Evolutionary conservation across 1,140 invertebrate genomes (phyloP), one percentile per base, ranked within the genome.

Genomic region (Tenebrio molitor): DNA sequence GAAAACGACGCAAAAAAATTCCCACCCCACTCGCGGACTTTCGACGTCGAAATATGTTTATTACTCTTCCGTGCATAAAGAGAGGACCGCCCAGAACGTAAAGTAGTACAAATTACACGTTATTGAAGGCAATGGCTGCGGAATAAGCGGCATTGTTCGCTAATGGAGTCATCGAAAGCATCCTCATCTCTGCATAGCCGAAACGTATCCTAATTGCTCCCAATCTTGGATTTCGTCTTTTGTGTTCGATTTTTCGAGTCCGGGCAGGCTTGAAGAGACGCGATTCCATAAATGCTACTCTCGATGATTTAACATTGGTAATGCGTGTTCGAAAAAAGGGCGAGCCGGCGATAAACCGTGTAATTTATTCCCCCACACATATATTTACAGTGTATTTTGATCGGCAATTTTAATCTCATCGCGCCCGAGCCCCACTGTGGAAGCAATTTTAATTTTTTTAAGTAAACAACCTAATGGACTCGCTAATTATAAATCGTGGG

Each of bases 371-470:
- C 50, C 50, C 50, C 14, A 58, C 50, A 58, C 50, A 58, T 58
- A 58, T 58, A 58, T 58, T 58, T 58, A 25, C 50, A 12, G 21
- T 19, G 50, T 58, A 17, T 58, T 53, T 58, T 58, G 50, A 58
- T 58, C 50, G 50, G 50, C 50, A 58, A 58, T 58, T 58, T 58
- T 58, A 58, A 58, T 58, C 50, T 58, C 50, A 29, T 58, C 21
- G 50, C 50, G 5, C n/a, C n/a, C n/a, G 16, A 15, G 10, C 16
- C 17, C 6, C 5, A 12, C 19, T 53, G 15, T 50, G 17, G 14
- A 58, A n/a, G 50, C 50, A 58, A 58, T 58, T 58, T 58, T 58
- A 8, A 58, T 58, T 58, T 58, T 58, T 58, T 58, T n/a, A 15
- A 29, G 50, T 58, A 58, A 58, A 58, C 50, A 58, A 58, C 21